A percentile compares a stretch with the other conserved stretches of the same genome.
These are phyloP conservation scores for Poecile atricapillus DNA, from an alignment of 2,113 vertebrate genomes.

Conservation along the genomic window DNA sequence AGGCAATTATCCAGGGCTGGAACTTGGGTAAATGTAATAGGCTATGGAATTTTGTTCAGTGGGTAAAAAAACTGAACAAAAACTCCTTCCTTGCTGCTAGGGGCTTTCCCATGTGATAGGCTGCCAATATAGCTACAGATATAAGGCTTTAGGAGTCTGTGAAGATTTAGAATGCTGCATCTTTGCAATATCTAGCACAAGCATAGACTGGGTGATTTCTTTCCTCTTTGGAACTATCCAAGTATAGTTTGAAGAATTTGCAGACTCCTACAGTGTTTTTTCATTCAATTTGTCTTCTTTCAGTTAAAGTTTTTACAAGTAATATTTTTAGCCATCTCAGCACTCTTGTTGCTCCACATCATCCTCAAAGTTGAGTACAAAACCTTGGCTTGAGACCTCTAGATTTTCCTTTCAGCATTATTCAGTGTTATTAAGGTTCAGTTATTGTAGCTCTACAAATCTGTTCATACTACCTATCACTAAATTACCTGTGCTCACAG, in stretches of 20 bases:
- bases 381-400: neutral
- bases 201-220: neutral
- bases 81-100: neutral
- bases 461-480: neutral
- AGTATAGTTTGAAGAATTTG: neutral
- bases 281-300: neutral
- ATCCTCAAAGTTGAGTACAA: neutral
- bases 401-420: neutral
- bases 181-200: neutral
- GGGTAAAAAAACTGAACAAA: neutral
- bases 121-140: neutral
- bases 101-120: neutral
- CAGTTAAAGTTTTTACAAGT: neutral
- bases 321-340: neutral
- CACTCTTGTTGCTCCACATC: neutral
- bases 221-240: neutral
- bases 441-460: neutral
- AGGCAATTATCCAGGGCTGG: neutral
- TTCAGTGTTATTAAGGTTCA: neutral
- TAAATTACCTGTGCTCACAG: neutral
- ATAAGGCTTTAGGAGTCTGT: neutral
- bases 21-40: neutral
- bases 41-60: neutral
- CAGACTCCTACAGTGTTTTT: neutral
- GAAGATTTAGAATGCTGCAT: neutral